Conservation (phyloP, 2,888 invertebrate species). For the Ennomos quercinarius region DNA sequence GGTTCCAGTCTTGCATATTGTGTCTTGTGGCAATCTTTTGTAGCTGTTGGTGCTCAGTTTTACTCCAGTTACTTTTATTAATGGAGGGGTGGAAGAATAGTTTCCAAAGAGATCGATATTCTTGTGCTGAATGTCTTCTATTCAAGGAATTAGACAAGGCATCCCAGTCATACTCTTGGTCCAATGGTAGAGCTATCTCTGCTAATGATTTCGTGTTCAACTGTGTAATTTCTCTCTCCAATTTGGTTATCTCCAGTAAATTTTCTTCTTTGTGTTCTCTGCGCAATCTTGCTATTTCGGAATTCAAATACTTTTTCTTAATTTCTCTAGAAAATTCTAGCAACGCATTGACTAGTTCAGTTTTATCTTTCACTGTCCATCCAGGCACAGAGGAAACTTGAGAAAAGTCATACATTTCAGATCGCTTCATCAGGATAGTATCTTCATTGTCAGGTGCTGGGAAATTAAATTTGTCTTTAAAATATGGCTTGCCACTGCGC, state of each 20-base stretch:
- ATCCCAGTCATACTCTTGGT: slow-evolving; percentile 86
- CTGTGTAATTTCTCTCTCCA: slow-evolving; percentile 50
- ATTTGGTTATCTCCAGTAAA: slow-evolving; percentile 42
- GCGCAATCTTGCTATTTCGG: slow-evolving; percentile 52
- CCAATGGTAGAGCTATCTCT: slow-evolving; percentile 63
- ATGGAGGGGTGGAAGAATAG: slow-evolving; percentile 88
- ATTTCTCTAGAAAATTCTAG: slow-evolving; percentile 63
- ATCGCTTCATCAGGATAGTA: slow-evolving; percentile 67
- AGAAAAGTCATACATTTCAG: slow-evolving; percentile 76
- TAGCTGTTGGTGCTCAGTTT: slow-evolving; percentile 58
- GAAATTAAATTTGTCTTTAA: slow-evolving; percentile 86
- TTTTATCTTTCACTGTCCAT: slow-evolving; percentile 87
- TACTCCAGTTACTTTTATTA: slow-evolving; percentile 78
- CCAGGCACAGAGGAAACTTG: slow-evolving; percentile 70
- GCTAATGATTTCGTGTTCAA: slow-evolving; percentile 53
- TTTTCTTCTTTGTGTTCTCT: slow-evolving; percentile 38
- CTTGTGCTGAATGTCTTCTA: slow-evolving; percentile 85
- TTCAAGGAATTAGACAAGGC: slow-evolving; percentile 76
- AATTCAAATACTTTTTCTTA: slow-evolving; percentile 48
- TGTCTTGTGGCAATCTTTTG: slow-evolving; percentile 59
- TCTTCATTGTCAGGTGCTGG: slow-evolving; percentile 87
- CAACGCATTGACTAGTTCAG: slow-evolving; percentile 77
- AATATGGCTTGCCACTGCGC: slow-evolving; percentile 87
- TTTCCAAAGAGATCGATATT: slow-evolving; percentile 90
- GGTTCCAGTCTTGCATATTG: slow-evolving; percentile 87